A percentile compares a stretch with the other conserved stretches of the same genome.
Conservation (phyloP, 2,888 invertebrate genomes). For the Heteropelma amictum region DNA sequence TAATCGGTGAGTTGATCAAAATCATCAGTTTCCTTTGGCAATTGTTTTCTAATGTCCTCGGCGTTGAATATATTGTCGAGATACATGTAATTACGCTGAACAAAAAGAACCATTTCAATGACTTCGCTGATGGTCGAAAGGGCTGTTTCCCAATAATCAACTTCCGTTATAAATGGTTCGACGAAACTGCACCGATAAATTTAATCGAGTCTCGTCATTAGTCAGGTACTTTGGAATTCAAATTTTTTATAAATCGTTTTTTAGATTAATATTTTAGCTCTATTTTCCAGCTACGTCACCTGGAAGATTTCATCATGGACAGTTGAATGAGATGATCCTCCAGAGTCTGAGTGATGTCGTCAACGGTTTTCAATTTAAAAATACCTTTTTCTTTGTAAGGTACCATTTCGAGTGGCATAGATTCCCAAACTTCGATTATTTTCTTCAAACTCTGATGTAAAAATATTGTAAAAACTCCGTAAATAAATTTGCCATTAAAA, state of each 20-base stretch:
- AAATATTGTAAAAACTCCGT: no score
- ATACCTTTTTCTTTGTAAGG: conserved; percentile 83
- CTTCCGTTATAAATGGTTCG: conserved; percentile 90
- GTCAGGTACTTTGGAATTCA: no score
- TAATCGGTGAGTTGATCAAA: conserved; percentile 85
- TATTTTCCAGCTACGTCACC: conserved; percentile 68
- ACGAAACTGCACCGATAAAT: conserved; percentile 81
- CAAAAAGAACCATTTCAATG: conserved; percentile 87
- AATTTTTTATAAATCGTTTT: not conserved
- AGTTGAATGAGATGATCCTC: conserved; percentile 93
- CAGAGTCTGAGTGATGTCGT: conserved; percentile 87
- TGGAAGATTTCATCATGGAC: conserved; percentile 91
- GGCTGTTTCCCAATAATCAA: conserved; percentile 92
- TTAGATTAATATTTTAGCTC: not conserved
- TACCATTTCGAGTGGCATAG: conserved; percentile 85
- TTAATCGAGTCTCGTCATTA: conserved; percentile 16
- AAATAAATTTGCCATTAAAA: no score
- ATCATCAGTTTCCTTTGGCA: conserved; percentile 87
- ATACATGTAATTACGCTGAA: conserved; percentile 92
- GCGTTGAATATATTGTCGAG: conserved; percentile 93
- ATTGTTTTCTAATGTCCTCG: conserved; percentile 91
- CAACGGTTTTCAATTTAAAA: conserved; percentile 86
- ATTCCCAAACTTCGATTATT: conserved; percentile 86
- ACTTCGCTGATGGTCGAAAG: conserved; percentile 90
- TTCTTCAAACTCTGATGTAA: conserved; percentile 83